Base-by-base conservation (phyloP, 2,888 invertebrate species). In the Encarsia formosa region DNA sequence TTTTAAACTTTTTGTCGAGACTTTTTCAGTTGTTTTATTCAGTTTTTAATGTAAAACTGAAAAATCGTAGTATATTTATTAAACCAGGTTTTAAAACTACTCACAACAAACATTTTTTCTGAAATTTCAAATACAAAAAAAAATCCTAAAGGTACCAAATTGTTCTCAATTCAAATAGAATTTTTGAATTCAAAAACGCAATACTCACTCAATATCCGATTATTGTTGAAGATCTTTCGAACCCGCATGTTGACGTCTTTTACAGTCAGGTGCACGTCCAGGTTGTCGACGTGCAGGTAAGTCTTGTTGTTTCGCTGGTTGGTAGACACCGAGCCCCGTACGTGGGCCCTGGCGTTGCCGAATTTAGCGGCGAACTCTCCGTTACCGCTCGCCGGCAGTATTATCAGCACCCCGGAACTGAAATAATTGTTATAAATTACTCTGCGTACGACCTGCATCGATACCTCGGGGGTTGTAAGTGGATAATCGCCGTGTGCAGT, bases 341-440 rank as follows among this genome's bases (percentile, higher is more conserved):
- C 76, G 53, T 79, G 75, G 5, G 81, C 82, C 16, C 74, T 76
- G 3, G 82, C 78, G 49, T 83, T 82, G 58, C 81, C 80, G 63
- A 86, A 81, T 43, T 77, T 73, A 35, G 83, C 84, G 65, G 81
- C 79, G 65, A 86, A 86, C 8, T 83, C 83, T 23, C 86, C 86
- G 57, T 83, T 83, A 49, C 86, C 86, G 58, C 82, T 84, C 1
- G 86, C 86, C 8, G 86, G 86, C 39, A 86, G 77, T 55, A 86
- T 85, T 54, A 86, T 77, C 37, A 86, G 70, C 4, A 86, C 80
- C 0, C 86, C 86, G 47, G 82, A 81, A 63, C 86, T 86, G 13
- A 8, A 48, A 29, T 9, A 8, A 29, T 29, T 29, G 8, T 29
- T 29, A 9, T 29, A n/a, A n/a, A n/a, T n/a, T n/a, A n/a, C n/a